A percentile compares a stretch with the other conserved stretches of the same genome.
These are phyloP conservation scores for Selenia dentaria DNA, from an alignment of 2,888 invertebrate genomes.

Conservation along the genomic window DNA sequence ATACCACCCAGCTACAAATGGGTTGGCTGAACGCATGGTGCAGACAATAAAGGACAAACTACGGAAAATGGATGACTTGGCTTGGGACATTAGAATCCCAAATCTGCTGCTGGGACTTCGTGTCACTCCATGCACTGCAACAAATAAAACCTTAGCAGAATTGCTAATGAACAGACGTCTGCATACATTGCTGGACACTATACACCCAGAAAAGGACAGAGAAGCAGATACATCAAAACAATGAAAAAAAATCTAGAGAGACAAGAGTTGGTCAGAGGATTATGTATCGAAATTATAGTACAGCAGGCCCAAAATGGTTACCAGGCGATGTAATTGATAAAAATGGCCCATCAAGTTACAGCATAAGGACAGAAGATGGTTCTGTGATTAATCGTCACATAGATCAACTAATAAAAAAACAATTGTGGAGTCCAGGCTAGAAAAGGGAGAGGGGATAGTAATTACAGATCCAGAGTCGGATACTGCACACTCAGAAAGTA, in stretches of 20 bases:
- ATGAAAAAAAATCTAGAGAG: neutral
- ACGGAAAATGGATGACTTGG: neutral
- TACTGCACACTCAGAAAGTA: too few relatives aligned
- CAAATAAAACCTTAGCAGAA: neutral
- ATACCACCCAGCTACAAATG: neutral
- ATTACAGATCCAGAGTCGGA: neutral
- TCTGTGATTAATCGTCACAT: too few relatives aligned
- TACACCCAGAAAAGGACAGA: neutral
- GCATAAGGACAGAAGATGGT: neutral
- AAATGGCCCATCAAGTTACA: neutral
- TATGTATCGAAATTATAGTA: neutral
- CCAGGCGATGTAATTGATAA: neutral
- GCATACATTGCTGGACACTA: too few relatives aligned
- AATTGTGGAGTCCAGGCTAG: too few relatives aligned
- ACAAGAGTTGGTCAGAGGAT: neutral
- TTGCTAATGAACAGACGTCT: too few relatives aligned
- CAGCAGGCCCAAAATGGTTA: neutral
- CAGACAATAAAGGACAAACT: neutral
- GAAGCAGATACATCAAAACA: neutral
- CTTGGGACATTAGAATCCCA: constrained; percentile 1
- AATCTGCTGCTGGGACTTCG: neutral
- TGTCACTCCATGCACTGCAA: neutral
- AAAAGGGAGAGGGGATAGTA: neutral
- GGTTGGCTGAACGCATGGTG: neutral
- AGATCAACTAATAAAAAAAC: too few relatives aligned